These are phyloP conservation scores for Eristalis pertinax DNA, from an alignment of 2,888 invertebrate genomes.

Conservation along the genomic window DNA sequence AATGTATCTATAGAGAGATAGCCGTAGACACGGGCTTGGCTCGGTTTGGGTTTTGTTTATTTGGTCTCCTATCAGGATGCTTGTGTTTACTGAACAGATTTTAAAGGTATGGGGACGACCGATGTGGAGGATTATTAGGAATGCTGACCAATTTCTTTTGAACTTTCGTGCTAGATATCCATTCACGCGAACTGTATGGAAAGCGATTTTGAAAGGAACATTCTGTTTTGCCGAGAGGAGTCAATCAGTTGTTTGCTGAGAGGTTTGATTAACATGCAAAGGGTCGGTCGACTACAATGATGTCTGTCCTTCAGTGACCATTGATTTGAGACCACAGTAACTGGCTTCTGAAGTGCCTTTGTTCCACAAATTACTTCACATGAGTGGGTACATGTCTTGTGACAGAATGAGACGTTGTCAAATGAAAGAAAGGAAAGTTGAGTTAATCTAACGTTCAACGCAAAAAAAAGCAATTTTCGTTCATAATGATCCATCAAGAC, in stretches of 20 bases:
- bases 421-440: too few relatives aligned
- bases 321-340: too few relatives aligned
- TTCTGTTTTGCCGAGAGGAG: background rate
- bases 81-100: constrained; percentile 30
- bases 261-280: background rate
- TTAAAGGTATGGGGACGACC: background rate
- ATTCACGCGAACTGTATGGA: background rate
- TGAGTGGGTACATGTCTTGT: too few relatives aligned
- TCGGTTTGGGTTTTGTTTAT: constrained; percentile 31
- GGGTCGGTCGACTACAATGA: background rate
- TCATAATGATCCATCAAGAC: too few relatives aligned
- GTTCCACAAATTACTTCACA: too few relatives aligned
- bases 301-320: too few relatives aligned
- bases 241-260: background rate
- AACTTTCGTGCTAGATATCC: constrained; percentile 27
- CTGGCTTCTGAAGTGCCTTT: too few relatives aligned
- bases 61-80: constrained; percentile 30
- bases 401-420: too few relatives aligned
- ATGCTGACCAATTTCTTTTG: constrained; percentile 15
- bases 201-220: background rate
- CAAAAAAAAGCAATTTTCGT: too few relatives aligned
- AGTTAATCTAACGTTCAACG: too few relatives aligned
- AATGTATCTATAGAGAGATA: constrained; percentile 10
- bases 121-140: background rate
- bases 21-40: background rate